Conservation (phyloP, 2,113 vertebrate species). For the Nicator chloris region DNA sequence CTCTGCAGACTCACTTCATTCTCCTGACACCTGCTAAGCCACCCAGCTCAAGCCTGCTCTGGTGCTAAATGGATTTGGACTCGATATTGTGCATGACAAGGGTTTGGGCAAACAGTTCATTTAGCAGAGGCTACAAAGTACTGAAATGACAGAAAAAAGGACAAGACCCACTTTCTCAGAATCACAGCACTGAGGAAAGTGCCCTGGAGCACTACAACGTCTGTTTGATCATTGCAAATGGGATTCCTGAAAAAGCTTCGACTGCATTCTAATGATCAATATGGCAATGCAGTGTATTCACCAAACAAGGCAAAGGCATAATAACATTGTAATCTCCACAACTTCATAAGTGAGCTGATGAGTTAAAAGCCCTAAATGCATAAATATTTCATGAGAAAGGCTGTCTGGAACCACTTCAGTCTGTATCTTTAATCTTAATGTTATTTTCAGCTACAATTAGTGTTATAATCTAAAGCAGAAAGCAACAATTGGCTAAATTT, state of each 20-base stretch:
- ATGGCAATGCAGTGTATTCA: neutral
- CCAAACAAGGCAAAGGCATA: neutral
- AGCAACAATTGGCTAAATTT: neutral
- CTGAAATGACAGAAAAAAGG: neutral
- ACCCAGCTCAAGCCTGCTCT: accelerated
- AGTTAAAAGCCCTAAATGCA: neutral
- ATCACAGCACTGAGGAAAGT: neutral
- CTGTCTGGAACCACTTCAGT: neutral
- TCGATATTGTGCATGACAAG: accelerated
- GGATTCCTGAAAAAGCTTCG: neutral
- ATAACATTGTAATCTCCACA: neutral
- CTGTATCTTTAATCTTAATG: neutral
- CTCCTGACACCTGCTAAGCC: neutral
- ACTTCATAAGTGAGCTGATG: neutral
- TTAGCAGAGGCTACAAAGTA: neutral
- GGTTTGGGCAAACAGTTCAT: neutral
- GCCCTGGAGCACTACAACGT: neutral
- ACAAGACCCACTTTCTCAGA: neutral
- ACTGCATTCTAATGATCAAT: neutral
- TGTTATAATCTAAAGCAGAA: neutral
- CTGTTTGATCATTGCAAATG: neutral
- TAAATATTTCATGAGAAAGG: slow-evolving; percentile 11
- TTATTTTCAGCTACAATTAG: neutral
- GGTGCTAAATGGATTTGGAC: neutral
- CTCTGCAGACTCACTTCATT: too few relatives aligned